Conservation (phyloP, 2,797 vertebrate species). For the Alectoris magna region DNA sequence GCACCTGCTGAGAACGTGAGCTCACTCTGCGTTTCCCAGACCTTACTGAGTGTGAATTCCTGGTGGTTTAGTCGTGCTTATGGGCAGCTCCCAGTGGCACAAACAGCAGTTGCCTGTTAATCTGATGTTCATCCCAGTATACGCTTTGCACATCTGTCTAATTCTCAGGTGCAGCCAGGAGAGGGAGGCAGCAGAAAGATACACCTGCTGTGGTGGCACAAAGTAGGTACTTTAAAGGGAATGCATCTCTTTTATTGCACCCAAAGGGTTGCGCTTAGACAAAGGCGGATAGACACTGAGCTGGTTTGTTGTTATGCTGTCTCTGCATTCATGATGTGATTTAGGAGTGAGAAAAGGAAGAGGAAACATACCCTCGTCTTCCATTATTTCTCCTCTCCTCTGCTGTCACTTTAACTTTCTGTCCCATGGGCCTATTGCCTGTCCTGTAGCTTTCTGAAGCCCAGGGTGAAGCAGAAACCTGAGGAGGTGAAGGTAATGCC, state of each 20-base stretch:
- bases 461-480: background rate
- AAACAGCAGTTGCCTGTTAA: background rate
- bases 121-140: background rate
- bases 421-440: background rate
- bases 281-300: background rate
- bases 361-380: background rate
- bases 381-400: background rate
- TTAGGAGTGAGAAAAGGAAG: background rate
- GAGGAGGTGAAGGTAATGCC: background rate
- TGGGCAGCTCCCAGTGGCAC: background rate
- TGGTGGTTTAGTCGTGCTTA: background rate
- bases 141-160: background rate
- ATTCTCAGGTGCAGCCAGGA: background rate
- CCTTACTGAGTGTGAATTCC: background rate
- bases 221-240: background rate
- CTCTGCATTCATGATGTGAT: background rate
- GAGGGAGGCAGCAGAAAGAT: background rate
- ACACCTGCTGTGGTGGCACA: background rate
- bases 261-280: background rate
- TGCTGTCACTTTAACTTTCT: background rate
- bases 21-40: background rate
- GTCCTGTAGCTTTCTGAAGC: background rate
- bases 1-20: accelerated
- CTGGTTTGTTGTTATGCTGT: background rate
- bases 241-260: background rate